Evolutionary conservation across 2,113 vertebrate genomes (phyloP), one percentile per base, ranked within the genome.

Genomic region (Paramormyrops kingsleyae): DNA sequence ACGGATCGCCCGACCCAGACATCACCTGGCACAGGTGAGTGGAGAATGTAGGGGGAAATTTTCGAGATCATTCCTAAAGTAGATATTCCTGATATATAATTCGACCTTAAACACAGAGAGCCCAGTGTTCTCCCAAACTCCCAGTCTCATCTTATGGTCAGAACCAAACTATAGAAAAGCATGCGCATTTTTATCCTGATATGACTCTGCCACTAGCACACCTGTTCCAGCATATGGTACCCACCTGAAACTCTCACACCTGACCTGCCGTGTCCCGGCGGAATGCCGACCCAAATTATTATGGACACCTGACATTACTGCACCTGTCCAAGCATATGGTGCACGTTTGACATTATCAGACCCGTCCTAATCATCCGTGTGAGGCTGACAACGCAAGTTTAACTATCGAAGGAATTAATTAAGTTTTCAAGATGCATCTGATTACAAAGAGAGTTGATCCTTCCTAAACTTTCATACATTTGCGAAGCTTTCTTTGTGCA

Each of bases 1-100:
- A 95, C 0, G 99, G 98, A 50, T 99, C 97, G 0, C 99, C 99
- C 13, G 96, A 97, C 90, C 98, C 99, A 3, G 92, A 96, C 89
- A 96, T 99, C 92, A 96, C 93, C 87, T 99, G 99, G 99, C 97
- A 97, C 93, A 98, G 98, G 99, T 99, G 96, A 92, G 94, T 46
- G 21, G 44, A 46, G 83, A 24, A 49, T 12, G 8, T 4, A 8
- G 74, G 1, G 1, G 35, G 15, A 80, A 2, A 80, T 42, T 2
- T 80, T 80, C 10, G 10, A 35, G 27, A 74, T 74, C 13, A 15
- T 74, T 27, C 66, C 66, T 35, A 4, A 74, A 27, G 13, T 35
- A 74, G n/a, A 74, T 74, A 74, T 13, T 80, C 74, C 35, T 42
- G 6, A 42, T 80, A 19, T 17, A 39, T 27, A 31, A 12, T 5